These are phyloP conservation scores for Etheostoma spectabile DNA, from an alignment of 2,113 vertebrate species.

Conservation along the genomic window DNA sequence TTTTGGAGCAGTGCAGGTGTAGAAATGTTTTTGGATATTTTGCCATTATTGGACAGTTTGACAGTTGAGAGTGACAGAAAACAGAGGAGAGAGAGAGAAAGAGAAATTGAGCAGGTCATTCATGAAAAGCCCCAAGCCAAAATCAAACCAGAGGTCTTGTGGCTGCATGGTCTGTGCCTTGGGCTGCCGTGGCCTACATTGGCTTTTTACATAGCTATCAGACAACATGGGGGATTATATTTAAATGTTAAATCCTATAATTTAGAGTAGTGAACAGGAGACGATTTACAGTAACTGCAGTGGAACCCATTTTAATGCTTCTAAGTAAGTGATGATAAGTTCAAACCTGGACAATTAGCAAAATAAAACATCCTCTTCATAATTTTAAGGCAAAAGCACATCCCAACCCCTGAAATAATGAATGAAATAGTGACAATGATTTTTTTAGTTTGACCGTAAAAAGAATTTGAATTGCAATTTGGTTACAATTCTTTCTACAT, in stretches of 20 bases:
- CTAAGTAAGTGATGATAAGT: background rate
- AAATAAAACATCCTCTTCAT: background rate
- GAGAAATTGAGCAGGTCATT: constrained; percentile 19
- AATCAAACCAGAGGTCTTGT: constrained; percentile 26
- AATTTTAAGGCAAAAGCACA: background rate
- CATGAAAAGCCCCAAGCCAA: constrained; percentile 25
- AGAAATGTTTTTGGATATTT: constrained; percentile 13
- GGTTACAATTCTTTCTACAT: too few species aligned
- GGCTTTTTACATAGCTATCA: constrained; percentile 16
- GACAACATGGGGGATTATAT: constrained; percentile 2
- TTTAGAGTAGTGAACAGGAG: background rate
- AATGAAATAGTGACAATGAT: too few species aligned
- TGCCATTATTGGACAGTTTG: constrained; percentile 49
- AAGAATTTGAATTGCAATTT: too few species aligned
- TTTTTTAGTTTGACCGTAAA: too few species aligned
- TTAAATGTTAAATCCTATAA: background rate
- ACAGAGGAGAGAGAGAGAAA: constrained; percentile 11
- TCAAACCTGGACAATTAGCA: background rate
- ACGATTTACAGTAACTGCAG: background rate
- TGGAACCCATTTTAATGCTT: background rate
- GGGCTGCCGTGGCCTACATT: background rate
- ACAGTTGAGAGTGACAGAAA: constrained; percentile 50
- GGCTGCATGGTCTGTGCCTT: constrained; percentile 11
- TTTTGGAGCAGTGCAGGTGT: constrained; percentile 1
- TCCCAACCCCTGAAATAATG: background rate